Evolutionary conservation across 2,888 invertebrate species (phyloP).

Genomic region (Leucania comma): DNA sequence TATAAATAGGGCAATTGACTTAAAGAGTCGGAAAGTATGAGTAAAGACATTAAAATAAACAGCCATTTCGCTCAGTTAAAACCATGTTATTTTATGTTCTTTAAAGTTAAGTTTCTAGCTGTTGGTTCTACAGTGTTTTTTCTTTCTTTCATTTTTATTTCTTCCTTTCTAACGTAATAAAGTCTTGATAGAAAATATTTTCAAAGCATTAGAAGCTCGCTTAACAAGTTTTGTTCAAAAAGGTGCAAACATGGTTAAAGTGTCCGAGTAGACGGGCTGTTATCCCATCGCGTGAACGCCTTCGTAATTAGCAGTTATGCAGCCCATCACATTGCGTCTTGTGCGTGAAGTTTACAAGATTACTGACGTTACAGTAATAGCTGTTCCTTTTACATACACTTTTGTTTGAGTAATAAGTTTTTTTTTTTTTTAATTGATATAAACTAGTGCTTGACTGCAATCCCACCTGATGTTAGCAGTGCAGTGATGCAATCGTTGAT

Average conservation of each 20-base stretch:
- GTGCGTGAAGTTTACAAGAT: constrained; percentile 36
- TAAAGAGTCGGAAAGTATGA: constrained; percentile 21
- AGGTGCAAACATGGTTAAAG: constrained; percentile 36
- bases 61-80: constrained; percentile 6
- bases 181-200: background rate
- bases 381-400: background rate
- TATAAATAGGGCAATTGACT: constrained; percentile 28
- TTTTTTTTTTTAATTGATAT: no score
- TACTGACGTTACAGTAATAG: constrained; percentile 32
- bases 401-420: background rate
- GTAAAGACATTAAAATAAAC: background rate
- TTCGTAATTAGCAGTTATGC: constrained; percentile 46
- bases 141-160: no score
- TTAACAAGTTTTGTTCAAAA: constrained; percentile 37
- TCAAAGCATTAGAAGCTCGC: background rate
- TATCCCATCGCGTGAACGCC: constrained; percentile 42
- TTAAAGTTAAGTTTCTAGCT: no score
- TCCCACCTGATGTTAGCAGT: no score
- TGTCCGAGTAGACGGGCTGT: constrained; percentile 42
- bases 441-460: no score
- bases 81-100: background rate
- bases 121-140: no score
- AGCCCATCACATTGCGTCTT: constrained; percentile 2
- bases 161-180: no score
- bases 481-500: no score